Conservation (phyloP, 2,888 invertebrate genomes). For the Mesorhabditis belari region DNA sequence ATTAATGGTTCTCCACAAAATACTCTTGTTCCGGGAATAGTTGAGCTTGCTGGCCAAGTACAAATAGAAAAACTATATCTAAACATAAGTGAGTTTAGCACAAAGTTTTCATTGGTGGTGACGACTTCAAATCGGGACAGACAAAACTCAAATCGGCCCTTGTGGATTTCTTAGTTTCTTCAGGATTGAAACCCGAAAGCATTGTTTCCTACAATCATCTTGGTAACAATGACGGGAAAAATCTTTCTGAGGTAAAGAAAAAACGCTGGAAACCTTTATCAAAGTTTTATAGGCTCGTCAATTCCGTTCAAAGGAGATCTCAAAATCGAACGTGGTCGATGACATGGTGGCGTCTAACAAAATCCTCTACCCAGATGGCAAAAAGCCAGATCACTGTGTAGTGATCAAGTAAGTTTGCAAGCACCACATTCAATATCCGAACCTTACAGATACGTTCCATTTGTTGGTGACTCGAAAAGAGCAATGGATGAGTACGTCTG, state of each 20-base stretch:
- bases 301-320: slow-evolving; percentile 63
- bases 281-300: background rate
- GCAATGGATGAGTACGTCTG: slow-evolving; percentile 96
- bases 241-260: slow-evolving; percentile 77
- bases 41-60: slow-evolving; percentile 52
- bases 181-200: slow-evolving; percentile 67
- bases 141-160: slow-evolving; percentile 92
- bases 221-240: slow-evolving; percentile 93
- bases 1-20: slow-evolving; percentile 97
- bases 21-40: slow-evolving; percentile 74
- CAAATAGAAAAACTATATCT: too few species aligned
- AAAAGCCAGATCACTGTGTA: slow-evolving; percentile 56
- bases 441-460: slow-evolving; percentile 70
- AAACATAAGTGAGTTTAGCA: too few species aligned
- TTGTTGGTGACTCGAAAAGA: slow-evolving; percentile 91
- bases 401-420: slow-evolving; percentile 73
- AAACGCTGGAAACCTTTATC: background rate
- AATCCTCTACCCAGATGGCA: slow-evolving; percentile 70
- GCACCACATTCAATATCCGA: too few species aligned
- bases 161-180: slow-evolving; percentile 82
- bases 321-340: slow-evolving; percentile 90
- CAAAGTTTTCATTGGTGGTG: slow-evolving; percentile 79
- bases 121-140: slow-evolving; percentile 96
- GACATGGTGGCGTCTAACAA: slow-evolving; percentile 84
- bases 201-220: slow-evolving; percentile 96